Conservation (phyloP, 1,140 invertebrate species). For the Drosophila kurseongensis region DNA sequence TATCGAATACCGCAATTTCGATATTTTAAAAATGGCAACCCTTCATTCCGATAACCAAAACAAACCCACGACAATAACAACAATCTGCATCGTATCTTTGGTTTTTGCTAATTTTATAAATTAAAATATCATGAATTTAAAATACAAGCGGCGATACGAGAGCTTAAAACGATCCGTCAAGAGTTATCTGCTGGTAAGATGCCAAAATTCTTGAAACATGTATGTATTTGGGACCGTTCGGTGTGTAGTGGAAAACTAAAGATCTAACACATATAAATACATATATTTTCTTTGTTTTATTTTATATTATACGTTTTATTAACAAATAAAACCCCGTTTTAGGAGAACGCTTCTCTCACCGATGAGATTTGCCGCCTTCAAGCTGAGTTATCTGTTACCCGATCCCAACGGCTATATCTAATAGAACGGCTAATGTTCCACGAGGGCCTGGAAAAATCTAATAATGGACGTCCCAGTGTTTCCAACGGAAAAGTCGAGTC, state of each 20-base stretch:
- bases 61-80: conserved; percentile 17
- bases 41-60: conserved; percentile 30
- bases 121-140: conserved; percentile 39
- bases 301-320: background rate
- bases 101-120: conserved; percentile 23
- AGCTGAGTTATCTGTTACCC: conserved; percentile 89
- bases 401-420: conserved; percentile 90
- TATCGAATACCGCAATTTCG: conserved; percentile 3
- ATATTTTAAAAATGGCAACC: background rate
- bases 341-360: conserved; percentile 92
- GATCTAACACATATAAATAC: background rate
- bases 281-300: background rate
- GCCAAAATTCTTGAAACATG: no score
- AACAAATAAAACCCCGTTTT: conserved; percentile 13
- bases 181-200: conserved; percentile 27
- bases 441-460: conserved; percentile 83
- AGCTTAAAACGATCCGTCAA: conserved; percentile 25
- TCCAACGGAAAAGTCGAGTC: conserved; percentile 39
- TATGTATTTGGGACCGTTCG: background rate
- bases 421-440: conserved; percentile 88
- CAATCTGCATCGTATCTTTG: background rate
- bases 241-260: background rate
- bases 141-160: conserved; percentile 32
- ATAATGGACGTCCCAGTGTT: conserved; percentile 7
- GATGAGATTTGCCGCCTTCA: conserved; percentile 91